Evolutionary conservation across 2,797 vertebrate species (phyloP).

Genomic region (Glyptemys insculpta): DNA sequence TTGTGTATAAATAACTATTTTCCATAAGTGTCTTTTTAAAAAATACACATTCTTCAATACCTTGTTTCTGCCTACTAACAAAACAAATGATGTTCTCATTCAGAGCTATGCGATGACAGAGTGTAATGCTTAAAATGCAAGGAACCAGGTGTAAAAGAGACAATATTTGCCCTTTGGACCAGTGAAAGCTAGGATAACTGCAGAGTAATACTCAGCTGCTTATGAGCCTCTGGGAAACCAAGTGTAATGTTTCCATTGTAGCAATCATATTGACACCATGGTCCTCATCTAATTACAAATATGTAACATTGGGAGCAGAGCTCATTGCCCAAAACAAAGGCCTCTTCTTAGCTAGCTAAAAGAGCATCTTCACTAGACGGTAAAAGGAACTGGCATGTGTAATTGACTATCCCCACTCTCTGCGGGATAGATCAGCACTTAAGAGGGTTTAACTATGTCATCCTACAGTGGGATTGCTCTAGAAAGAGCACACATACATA

Average conservation of each 20-base stretch:
- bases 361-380: background rate
- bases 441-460: background rate
- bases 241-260: background rate
- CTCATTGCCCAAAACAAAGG: background rate
- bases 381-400: background rate
- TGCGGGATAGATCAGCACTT: background rate
- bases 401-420: background rate
- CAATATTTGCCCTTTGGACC: constrained; percentile 35
- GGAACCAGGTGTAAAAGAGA: background rate
- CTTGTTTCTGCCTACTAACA: constrained; percentile 19
- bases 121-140: background rate
- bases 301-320: background rate
- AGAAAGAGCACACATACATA: background rate
- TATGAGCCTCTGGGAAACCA: background rate
- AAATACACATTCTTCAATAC: background rate
- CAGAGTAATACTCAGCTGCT: background rate
- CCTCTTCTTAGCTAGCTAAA: background rate
- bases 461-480: background rate
- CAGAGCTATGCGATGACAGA: background rate
- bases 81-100: background rate
- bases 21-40: background rate
- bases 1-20: too few species aligned
- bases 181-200: constrained; percentile 49
- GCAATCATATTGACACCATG: background rate
- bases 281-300: background rate